These are phyloP conservation scores for Brachirus orientalis DNA, from an alignment of 2,113 vertebrate species.

Conservation along the genomic window DNA sequence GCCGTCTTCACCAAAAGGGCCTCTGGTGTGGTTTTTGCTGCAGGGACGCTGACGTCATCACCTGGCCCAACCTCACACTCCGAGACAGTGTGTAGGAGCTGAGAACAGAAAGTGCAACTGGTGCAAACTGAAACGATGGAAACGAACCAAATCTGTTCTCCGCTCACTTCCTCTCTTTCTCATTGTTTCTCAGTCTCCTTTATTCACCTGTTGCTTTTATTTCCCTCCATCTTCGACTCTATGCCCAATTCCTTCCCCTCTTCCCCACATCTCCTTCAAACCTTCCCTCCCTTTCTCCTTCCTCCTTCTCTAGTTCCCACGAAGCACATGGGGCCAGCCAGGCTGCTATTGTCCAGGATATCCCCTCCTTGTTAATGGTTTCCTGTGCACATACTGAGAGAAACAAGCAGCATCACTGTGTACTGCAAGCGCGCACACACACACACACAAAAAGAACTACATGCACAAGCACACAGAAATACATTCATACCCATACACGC, in stretches of 20 bases:
- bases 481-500: background rate
- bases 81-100: conserved; percentile 8
- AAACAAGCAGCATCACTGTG: conserved; percentile 44
- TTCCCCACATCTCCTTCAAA: conserved; percentile 40
- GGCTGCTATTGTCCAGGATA: conserved; percentile 82
- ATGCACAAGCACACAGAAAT: conserved; percentile 20
- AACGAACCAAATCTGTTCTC: conserved; percentile 67
- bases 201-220: conserved; percentile 6
- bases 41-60: conserved; percentile 39
- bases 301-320: conserved; percentile 70
- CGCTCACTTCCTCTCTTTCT: conserved; percentile 56
- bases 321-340: conserved; percentile 65
- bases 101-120: conserved; percentile 65
- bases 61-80: conserved; percentile 26
- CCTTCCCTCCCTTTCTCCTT: conserved; percentile 56
- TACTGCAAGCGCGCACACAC: conserved; percentile 6
- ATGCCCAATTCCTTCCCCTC: conserved; percentile 22
- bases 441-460: conserved; percentile 11
- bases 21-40: conserved; percentile 13
- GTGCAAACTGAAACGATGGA: conserved; percentile 55
- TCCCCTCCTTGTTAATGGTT: conserved; percentile 86
- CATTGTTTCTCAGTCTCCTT: conserved; percentile 25
- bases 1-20: background rate
- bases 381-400: conserved; percentile 82
- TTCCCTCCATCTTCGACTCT: conserved; percentile 26